These are phyloP conservation scores for Drosophila nr. perissopoda DNA, from an alignment of 2,888 invertebrate genomes.

Conservation along the genomic window DNA sequence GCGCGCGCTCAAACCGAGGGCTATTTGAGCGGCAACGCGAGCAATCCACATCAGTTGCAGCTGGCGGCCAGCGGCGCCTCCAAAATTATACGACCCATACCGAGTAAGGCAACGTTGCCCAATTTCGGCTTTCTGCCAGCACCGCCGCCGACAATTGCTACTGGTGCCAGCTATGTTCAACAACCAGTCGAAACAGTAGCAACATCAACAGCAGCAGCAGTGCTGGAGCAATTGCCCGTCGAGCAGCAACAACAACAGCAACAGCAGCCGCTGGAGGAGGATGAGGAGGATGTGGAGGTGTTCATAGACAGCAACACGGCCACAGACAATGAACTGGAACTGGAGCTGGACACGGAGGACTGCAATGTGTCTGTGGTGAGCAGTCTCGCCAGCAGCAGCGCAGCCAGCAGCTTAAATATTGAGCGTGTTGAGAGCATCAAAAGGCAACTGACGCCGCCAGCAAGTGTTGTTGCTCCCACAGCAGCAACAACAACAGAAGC, in stretches of 20 bases:
- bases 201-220: conserved; percentile 1
- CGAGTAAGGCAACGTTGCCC: conserved; percentile 85
- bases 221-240: conserved; percentile 6
- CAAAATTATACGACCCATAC: conserved; percentile 87
- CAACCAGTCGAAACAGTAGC: conserved; percentile 8
- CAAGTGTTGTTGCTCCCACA: neutral
- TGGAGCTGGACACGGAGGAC: conserved; percentile 57
- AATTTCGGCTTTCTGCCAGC: conserved; percentile 83
- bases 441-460: conserved; percentile 14
- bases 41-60: conserved; percentile 40
- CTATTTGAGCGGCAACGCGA: conserved; percentile 69
- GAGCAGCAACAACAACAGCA: conserved; percentile 10
- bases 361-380: conserved; percentile 74
- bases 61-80: conserved; percentile 27
- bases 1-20: conserved; percentile 86
- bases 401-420: conserved; percentile 65
- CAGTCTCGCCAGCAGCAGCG: conserved; percentile 69
- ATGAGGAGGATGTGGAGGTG: conserved; percentile 81
- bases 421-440: conserved; percentile 50
- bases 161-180: conserved; percentile 12
- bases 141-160: conserved; percentile 28
- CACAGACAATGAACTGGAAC: conserved; percentile 66
- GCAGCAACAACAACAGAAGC: neutral
- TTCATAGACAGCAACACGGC: conserved; percentile 81
- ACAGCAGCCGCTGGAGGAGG: conserved; percentile 41